Evolutionary conservation across 2,888 invertebrate species (phyloP).

Genomic region (Mimumesa dahlbomi): DNA sequence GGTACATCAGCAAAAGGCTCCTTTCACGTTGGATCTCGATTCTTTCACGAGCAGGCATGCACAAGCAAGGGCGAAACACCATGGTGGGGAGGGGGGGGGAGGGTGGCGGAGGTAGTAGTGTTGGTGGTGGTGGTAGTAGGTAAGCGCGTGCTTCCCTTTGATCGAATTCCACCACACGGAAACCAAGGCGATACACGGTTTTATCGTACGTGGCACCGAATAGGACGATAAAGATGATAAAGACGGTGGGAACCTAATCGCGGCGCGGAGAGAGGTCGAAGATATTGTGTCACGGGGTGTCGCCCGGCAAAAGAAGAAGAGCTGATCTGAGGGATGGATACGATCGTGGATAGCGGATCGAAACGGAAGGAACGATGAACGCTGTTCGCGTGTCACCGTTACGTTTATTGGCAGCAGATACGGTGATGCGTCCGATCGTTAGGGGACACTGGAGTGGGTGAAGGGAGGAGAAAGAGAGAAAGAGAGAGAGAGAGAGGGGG

Average conservation of each 20-base stretch:
- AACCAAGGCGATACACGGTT: conserved; percentile 30
- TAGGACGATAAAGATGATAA: conserved; percentile 33
- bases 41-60: conserved; percentile 17
- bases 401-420: conserved; percentile 60
- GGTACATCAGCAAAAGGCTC: conserved; percentile 23
- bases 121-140: too few species aligned
- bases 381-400: conserved; percentile 43
- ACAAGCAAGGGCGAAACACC: conserved; percentile 1
- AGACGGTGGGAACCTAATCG: conserved; percentile 39
- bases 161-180: conserved; percentile 52
- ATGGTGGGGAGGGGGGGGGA: not conserved
- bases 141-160: conserved; percentile 23
- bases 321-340: not conserved
- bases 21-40: conserved; percentile 13
- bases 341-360: not conserved
- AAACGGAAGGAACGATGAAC: conserved; percentile 21
- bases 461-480: not conserved
- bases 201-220: conserved; percentile 41
- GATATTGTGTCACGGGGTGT: conserved; percentile 19
- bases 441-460: conserved; percentile 16
- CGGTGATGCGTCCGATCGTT: conserved; percentile 63
- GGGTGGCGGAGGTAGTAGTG: not conserved
- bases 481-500: not conserved
- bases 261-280: not conserved
- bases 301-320: conserved; percentile 7